Base-by-base conservation (phyloP, 2,113 vertebrate species). In the Notarius quadriscutis region DNA sequence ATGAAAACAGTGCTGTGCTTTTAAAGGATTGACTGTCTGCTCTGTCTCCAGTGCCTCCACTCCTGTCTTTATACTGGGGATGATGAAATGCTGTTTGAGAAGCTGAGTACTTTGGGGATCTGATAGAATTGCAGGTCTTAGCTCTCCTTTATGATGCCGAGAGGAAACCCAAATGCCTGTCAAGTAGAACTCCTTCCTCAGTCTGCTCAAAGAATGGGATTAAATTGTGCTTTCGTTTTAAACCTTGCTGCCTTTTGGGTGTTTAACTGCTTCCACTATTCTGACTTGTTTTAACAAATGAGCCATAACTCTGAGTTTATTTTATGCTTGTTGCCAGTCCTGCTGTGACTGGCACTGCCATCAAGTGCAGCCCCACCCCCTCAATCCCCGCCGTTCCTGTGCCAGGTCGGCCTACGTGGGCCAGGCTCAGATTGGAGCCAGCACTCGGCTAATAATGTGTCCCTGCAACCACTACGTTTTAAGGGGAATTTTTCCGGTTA, bases 21-120 rank as follows among this genome's bases (percentile, higher is more conserved):
- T 74, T 82, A 75, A 62, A 62, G 83, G 88, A 51, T 87, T 34
- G 50, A n/a, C 80, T 71, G 12, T 87, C 60, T 30, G 62, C 78
- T 55, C 78, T 69, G 82, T 86, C 79, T 88, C 74, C 53, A 71
- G 67, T 83, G 83, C 8, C 25, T 80, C 55, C 41, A 60, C 15
- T 85, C 20, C 48, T 71, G 50, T 50, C 78, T 81, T 81, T 85
- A 77, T 87, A 78, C 62, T 58, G 15, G 14, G 48, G 78, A 80
- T 86, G 80, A 86, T 86, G 80, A 88, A 90, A 83, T 80, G 72
- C 72, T 81, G 62, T 89, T 55, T 83, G 79, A 71, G 41, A 88
- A 55, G 41, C 20, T 86, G 62, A 86, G 55, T 65, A 60, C 25
- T 86, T 79, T 48, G 34, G 80, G 63, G 86, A 85, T 86, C 65